phyloP scores from a whole-genome alignment of 1,140 invertebrate species.

The Drosophila littoralis region DNA sequence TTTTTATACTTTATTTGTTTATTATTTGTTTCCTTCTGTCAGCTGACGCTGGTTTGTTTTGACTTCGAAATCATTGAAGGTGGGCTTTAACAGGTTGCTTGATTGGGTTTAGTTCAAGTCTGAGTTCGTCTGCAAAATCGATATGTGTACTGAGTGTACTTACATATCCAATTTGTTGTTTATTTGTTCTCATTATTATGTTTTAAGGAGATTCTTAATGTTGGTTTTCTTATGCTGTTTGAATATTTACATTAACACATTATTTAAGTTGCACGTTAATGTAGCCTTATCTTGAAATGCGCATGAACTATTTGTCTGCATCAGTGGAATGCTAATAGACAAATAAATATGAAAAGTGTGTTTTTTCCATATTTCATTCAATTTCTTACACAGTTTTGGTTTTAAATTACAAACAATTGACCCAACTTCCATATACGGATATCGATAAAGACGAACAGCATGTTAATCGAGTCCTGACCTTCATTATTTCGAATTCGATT shows the following conservation, averaged over 20 bases:
- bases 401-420: too few relatives aligned
- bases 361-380: too few relatives aligned
- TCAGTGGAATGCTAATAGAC: too few relatives aligned
- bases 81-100: slow-evolving; percentile 1
- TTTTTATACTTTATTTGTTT: slow-evolving; percentile 64
- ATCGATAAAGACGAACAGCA: too few relatives aligned
- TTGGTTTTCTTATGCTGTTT: slow-evolving; percentile 7
- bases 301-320: too few relatives aligned
- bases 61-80: neutral
- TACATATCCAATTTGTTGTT: neutral
- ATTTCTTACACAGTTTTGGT: too few relatives aligned
- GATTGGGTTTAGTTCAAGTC: slow-evolving; percentile 22
- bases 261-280: too few relatives aligned
- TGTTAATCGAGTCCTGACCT: too few relatives aligned
- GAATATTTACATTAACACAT: neutral
- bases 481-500: too few relatives aligned
- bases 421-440: too few relatives aligned
- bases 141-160: neutral
- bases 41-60: slow-evolving; percentile 8
- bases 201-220: neutral
- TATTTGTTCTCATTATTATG: neutral
- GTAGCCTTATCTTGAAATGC: too few relatives aligned
- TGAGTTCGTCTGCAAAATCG: neutral
- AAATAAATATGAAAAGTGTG: too few relatives aligned
- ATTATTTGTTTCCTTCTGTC: slow-evolving; percentile 27